Evolutionary conservation across 2,113 vertebrate genomes (phyloP).

Genomic region (Mungos mungo): DNA sequence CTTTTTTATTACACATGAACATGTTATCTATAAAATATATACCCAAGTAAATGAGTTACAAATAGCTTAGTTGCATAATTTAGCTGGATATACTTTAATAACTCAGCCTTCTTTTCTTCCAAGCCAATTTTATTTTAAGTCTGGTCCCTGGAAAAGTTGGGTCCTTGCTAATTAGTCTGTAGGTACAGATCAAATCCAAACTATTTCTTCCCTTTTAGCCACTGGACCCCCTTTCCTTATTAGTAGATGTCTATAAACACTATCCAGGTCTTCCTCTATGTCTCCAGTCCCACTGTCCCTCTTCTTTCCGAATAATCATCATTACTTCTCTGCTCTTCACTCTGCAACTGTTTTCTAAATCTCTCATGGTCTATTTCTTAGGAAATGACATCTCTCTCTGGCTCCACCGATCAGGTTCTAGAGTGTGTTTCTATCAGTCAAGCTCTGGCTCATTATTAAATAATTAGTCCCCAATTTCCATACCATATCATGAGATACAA

Average conservation of each 20-base stretch:
- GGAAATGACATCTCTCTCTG: neutral
- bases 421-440: neutral
- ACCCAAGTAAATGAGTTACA: neutral
- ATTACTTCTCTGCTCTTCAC: neutral
- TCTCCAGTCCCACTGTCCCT: neutral
- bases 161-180: neutral
- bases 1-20: neutral
- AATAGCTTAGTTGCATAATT: neutral
- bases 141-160: neutral
- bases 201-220: neutral
- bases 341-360: neutral
- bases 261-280: neutral
- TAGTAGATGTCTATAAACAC: neutral
- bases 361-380: neutral
- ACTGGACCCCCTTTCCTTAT: neutral
- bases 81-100: neutral
- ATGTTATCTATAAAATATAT: neutral
- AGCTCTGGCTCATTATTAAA: neutral
- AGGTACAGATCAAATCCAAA: neutral
- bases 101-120: neutral
- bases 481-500: neutral
- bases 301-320: neutral
- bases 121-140: slow-evolving; percentile 11
- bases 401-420: neutral
- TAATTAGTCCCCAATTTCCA: neutral